Conservation (phyloP, 2,113 vertebrate species). For the Beaufortia kweichowensis region DNA sequence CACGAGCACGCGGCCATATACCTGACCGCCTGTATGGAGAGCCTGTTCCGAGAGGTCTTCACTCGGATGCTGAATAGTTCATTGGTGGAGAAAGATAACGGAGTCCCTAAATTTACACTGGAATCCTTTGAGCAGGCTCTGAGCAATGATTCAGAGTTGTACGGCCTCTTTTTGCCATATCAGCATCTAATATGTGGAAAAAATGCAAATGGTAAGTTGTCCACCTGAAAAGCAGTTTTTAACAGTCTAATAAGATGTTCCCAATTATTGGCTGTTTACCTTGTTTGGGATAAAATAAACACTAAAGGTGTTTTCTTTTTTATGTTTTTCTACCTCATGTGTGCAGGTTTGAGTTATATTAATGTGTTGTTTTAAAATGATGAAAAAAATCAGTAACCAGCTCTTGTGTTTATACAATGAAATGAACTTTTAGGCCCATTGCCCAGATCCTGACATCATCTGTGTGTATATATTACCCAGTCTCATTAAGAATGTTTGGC, state of each 20-base stretch:
- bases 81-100: slow-evolving; percentile 74
- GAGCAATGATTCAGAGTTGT: slow-evolving; percentile 87
- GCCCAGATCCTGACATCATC: slow-evolving; percentile 53
- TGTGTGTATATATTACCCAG: slow-evolving; percentile 39
- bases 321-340: neutral
- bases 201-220: slow-evolving; percentile 88
- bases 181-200: slow-evolving; percentile 94
- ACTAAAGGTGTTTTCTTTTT: neutral
- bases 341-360: neutral
- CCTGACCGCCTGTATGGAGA: slow-evolving; percentile 90
- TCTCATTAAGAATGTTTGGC: slow-evolving; percentile 29
- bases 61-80: slow-evolving; percentile 77
- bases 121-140: slow-evolving; percentile 91
- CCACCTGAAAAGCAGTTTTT: slow-evolving; percentile 5
- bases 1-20: slow-evolving; percentile 97
- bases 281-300: too few relatives aligned
- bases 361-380: slow-evolving; percentile 1
- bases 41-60: slow-evolving; percentile 89
- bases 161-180: slow-evolving; percentile 87
- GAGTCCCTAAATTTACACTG: slow-evolving; percentile 82
- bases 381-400: slow-evolving; percentile 18
- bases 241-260: neutral
- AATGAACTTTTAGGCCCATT: slow-evolving; percentile 44
- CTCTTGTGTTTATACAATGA: slow-evolving; percentile 44
- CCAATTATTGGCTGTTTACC: slow-evolving; percentile 3